These are phyloP conservation scores for Ptychodera flava DNA, from an alignment of 35 echinoderm and acorn worm genomes.

Conservation along the genomic window DNA sequence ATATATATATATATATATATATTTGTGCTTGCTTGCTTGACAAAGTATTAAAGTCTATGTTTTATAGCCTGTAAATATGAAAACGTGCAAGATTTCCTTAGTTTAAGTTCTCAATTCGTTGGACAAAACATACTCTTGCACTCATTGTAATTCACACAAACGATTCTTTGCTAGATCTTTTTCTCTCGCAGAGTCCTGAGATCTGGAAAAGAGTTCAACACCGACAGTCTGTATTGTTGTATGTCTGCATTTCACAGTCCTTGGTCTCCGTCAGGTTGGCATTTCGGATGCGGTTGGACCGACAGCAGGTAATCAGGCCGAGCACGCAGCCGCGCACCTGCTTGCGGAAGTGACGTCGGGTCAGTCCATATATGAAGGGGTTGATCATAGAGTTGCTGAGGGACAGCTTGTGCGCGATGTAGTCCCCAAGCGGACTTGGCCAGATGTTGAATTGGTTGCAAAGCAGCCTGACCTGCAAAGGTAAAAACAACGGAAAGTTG, in stretches of 20 bases:
- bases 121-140: no score
- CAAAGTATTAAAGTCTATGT: background rate
- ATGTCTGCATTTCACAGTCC: background rate
- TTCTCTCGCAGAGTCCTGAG: no score
- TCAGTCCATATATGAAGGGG: conserved; percentile 59
- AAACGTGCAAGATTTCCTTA: background rate
- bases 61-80: background rate
- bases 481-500: conserved; percentile 10
- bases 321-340: background rate
- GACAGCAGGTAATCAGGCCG: background rate
- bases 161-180: no score
- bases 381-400: conserved; percentile 56
- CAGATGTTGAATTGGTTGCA: conserved; percentile 51
- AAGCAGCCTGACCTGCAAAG: conserved; percentile 45
- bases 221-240: background rate
- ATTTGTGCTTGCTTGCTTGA: background rate
- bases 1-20: background rate
- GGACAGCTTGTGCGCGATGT: conserved; percentile 53
- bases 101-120: background rate
- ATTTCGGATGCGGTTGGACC: background rate
- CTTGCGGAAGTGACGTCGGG: conserved; percentile 42
- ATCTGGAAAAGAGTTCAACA: no score
- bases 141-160: no score
- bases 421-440: conserved; percentile 36
- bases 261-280: background rate